Evolutionary conservation across 2,888 invertebrate species (phyloP).

Genomic region (Hypolimnas misippus): DNA sequence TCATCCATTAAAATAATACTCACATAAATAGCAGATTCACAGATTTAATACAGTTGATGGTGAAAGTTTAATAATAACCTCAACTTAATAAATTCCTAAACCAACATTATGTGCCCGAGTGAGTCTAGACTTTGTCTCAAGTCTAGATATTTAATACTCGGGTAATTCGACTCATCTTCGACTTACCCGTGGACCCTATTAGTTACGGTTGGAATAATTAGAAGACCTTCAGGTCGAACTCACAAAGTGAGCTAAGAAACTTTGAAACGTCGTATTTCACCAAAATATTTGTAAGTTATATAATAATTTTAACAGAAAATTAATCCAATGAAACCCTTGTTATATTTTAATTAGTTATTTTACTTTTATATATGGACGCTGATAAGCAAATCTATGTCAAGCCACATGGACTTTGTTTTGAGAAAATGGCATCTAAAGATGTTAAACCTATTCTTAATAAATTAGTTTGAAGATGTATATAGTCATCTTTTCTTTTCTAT

Average conservation of each 20-base stretch:
- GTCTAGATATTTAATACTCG: constrained; percentile 18
- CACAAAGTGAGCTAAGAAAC: constrained; percentile 14
- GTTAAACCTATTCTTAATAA: no score
- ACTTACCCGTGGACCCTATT: constrained; percentile 21
- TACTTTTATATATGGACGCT: no score
- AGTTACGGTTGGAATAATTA: constrained; percentile 25
- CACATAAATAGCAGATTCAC: no score
- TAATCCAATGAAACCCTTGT: no score
- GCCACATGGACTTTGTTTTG: no score
- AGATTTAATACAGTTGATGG: background rate
- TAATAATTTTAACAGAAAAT: constrained; percentile 14
- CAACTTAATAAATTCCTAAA: background rate
- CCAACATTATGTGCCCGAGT: constrained; percentile 5
- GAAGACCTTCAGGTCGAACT: constrained; percentile 21
- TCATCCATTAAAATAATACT: background rate
- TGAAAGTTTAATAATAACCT: background rate
- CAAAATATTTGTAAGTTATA: background rate
- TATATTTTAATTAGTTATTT: no score
- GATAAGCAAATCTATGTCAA: no score
- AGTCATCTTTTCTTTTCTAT: no score
- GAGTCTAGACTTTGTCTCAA: constrained; percentile 18
- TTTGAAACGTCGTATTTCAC: background rate
- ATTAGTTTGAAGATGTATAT: no score
- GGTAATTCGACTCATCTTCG: constrained; percentile 18
- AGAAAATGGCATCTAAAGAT: no score